A percentile compares a stretch with the other conserved stretches of the same genome.
Evolutionary conservation across 2,888 invertebrate species (phyloP).

Genomic region (Pterobdella sp.): DNA sequence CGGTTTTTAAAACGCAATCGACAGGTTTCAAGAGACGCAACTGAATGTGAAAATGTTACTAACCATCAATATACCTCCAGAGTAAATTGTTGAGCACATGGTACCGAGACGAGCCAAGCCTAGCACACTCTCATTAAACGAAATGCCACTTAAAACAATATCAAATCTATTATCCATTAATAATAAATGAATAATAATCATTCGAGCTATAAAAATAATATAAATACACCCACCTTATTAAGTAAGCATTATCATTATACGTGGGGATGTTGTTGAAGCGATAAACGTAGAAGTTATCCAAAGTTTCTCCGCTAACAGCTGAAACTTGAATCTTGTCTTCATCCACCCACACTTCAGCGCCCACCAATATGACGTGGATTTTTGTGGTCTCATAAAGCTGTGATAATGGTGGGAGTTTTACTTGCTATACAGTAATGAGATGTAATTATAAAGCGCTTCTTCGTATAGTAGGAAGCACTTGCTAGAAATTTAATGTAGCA

Average conservation of each 20-base stretch:
- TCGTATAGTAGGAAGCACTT: no score
- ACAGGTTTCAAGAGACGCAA: no score
- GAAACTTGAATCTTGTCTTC: neutral
- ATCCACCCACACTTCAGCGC: constrained; percentile 13
- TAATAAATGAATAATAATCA: no score
- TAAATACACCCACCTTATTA: neutral
- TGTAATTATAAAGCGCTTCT: no score
- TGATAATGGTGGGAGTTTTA: neutral
- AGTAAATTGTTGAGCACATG: constrained; percentile 7
- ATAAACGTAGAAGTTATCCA: constrained; percentile 8
- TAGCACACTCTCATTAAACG: constrained; percentile 1
- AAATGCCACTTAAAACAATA: neutral
- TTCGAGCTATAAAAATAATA: neutral
- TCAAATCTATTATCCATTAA: no score
- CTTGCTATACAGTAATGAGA: no score
- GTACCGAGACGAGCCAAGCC: constrained; percentile 1
- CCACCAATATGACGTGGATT: constrained; percentile 19
- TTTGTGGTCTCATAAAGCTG: constrained; percentile 22
- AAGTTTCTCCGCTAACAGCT: neutral
- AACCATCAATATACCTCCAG: constrained; percentile 17
- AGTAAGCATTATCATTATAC: constrained; percentile 10
- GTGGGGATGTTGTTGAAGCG: neutral
- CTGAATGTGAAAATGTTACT: neutral
- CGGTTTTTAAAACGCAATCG: no score
- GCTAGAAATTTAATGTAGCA: no score